Base-by-base conservation (phyloP, 1,140 invertebrate species). In the Panulirus ornatus region DNA sequence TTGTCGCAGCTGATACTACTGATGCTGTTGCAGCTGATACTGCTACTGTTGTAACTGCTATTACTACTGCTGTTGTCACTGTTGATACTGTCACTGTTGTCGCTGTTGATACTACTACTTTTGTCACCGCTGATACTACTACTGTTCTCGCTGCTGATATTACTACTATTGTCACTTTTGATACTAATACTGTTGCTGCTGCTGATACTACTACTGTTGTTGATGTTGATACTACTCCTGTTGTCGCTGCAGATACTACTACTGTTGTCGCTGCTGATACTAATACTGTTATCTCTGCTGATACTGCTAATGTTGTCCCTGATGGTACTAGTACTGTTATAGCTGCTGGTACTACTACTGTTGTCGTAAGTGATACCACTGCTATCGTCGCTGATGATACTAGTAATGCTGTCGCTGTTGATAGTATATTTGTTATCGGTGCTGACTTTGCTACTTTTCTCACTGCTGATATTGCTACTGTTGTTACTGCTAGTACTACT, bases 1-100 rank as follows among this genome's bases (percentile, higher is more conserved):
- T 36, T 76, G 42, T 36, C 40, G 40, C 73, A 38, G 42, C 73
- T 76, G 40, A 30, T 76, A 42, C 73, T 76, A 42, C 73, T 76
- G 42, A 30, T 76, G 42, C 22, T 34, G 30, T n/a, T 34, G 30
- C 30, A 9, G 22, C 63, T 34, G 22, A 5, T 70, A n/a, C 22
- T 27, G 30, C 63, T 70, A 22, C 22, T 34, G 30, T n/a, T 34
- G 30, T n/a, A 9, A n/a, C 63, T 34, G 22, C 63, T 70, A 70
- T 8, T 27, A 70, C 63, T 70, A 70, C 30, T 8, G 22, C 30
- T 70, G 30, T 8, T 34, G 63, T 8, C 8, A 22, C 22, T 27
- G 63, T 8, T 27, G 63, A 6, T 27, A 22, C 22, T 27, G 22
- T 27, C 9, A 34, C 8, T 27, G 63, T 8, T 27, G 63, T 8